Base-by-base conservation (phyloP, 2,888 invertebrate genomes). In the Tanytarsus gracilentus region DNA sequence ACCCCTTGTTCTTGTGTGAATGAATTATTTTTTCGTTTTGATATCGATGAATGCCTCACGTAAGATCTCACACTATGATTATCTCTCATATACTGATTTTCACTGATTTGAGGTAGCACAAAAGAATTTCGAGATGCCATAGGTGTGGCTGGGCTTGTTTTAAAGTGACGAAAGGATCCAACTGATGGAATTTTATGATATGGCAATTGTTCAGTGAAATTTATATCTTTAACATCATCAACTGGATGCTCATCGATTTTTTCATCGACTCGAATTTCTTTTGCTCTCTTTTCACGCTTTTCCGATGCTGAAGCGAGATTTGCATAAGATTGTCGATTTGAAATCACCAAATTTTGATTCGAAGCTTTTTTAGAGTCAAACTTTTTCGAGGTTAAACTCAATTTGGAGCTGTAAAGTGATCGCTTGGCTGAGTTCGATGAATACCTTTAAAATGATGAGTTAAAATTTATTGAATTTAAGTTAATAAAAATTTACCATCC, bases 1-100 rank as follows among this genome's bases (percentile, higher is more conserved):
- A n/a, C n/a, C n/a, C n/a, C 80, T 63, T 76, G 81, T 68, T 83
- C 82, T 23, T 77, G 76, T 66, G 79, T 79, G 63, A 80, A 80
- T 64, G n/a, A n/a, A n/a, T n/a, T n/a, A n/a, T n/a, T n/a, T n/a
- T n/a, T n/a, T n/a, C n/a, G 40, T 44, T 6, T 44, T 18, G 5
- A 11, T 44, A 1, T 23, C 16, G 6, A 33, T 33, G n/a, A 33
- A 33, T 5, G 11, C 33, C 11, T 44, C 62, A 67, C 71, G 21
- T 71, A 72, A 18, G 39, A 53, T 30, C 51, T 27, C 2, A 27
- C 29, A 25, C 53, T 39, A 25, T 52, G 27, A 39, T 62, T 51
- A 21, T 58, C 52, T 14, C 5, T 1, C 16, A 49, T 18, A 11
- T 61, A 49, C 36, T 61, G 48, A 3, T 29, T 26, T 55, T 61